Evolutionary conservation across 1,140 invertebrate genomes (phyloP), one percentile per base, ranked within the genome.

Genomic region (Galleria mellonella): DNA sequence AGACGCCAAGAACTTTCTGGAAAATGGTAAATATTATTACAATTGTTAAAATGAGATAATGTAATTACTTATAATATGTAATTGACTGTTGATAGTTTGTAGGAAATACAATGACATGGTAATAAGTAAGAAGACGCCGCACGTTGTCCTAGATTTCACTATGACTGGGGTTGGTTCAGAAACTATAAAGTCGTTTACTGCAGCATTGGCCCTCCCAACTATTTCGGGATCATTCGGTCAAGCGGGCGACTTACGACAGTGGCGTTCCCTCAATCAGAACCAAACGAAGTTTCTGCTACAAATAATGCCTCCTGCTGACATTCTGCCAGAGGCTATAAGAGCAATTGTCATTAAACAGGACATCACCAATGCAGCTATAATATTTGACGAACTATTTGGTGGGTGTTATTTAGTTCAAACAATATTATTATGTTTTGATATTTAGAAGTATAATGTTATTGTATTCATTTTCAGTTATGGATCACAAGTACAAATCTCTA

Each of bases 401-500:
- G 87, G 83, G 70, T 69, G 55, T 52, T 33, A n/a, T 32, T 37
- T 35, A 9, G 8, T 11, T 29, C 31, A 31, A 11, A 38, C 28
- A 43, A 15, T 30, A 44, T 27, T 23, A n/a, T n/a, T 6, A 23
- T 23, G 2, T 23, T 23, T 23, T 3, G 17, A 6, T 3, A 23
- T 30, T 30, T 39, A 29, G 9, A 44, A 30, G 31, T 51, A 41
- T 35, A 51, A 52, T 32, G 15, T 47, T 55, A 37, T 35, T 17
- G 11, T 37, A n/a, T 17, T 9, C 14, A 17, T 37, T 37, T 37
- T 37, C 76, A 93, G 91, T 94, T 0, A 96, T 97, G 93, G 94
- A 96, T 58, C 94, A 97, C 83, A 96, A 97, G 78, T 97, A 96
- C 83, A 96, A 96, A 76, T 94, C 94, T 5, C 77, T 97, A 1